Evolutionary conservation across 2,888 invertebrate species (phyloP).

Genomic region (Nomada goodeniana): DNA sequence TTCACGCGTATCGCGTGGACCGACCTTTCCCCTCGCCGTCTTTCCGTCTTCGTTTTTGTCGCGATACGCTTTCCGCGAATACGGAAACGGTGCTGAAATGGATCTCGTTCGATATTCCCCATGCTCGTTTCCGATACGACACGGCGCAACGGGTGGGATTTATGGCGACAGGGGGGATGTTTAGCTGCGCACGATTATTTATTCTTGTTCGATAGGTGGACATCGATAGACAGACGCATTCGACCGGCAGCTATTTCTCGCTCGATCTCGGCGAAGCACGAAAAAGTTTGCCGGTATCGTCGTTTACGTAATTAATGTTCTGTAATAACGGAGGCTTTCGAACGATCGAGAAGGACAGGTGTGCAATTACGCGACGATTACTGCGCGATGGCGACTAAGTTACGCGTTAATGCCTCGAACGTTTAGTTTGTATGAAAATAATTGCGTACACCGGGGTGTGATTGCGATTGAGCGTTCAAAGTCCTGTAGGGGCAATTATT

Average conservation of each 20-base stretch:
- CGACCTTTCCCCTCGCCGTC: not conserved
- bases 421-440: constrained; percentile 57
- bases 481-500: too few relatives aligned
- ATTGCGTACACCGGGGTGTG: constrained; percentile 9
- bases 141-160: constrained; percentile 33
- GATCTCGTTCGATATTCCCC: constrained; percentile 27
- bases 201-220: constrained; percentile 36
- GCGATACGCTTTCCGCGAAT: constrained; percentile 51
- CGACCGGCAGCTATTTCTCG: constrained; percentile 10
- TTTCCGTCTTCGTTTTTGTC: not conserved
- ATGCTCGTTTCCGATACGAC: constrained; percentile 24
- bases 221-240: not conserved
- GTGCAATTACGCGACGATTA: constrained; percentile 43
- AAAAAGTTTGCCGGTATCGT: not conserved
- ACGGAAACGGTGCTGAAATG: constrained; percentile 48
- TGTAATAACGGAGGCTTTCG: constrained; percentile 37
- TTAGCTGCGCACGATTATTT: constrained; percentile 59
- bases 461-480: constrained; percentile 44
- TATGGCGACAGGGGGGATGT: constrained; percentile 54
- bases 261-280: not conserved
- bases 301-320: constrained; percentile 48
- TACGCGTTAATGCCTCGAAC: constrained; percentile 50
- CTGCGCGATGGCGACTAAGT: constrained; percentile 13
- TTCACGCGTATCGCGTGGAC: constrained; percentile 39
- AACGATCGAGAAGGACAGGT: not conserved